Conservation (phyloP, 2,113 vertebrate species). For the Fukomys damarensis region DNA sequence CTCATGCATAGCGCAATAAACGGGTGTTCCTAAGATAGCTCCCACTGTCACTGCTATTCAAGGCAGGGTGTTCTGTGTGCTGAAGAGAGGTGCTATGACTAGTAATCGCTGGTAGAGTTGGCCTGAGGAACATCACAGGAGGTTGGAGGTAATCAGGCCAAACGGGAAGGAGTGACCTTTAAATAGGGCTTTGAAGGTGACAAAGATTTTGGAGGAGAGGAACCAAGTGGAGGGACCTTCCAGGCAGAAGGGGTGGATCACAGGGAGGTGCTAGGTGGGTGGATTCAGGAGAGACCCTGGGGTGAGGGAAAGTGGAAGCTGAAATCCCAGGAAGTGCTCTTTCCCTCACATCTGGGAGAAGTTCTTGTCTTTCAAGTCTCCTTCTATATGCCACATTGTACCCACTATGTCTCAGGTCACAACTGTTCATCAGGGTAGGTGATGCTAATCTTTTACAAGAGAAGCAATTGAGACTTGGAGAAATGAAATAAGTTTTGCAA, state of each 20-base stretch:
- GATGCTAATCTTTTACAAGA: neutral
- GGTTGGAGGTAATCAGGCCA: neutral
- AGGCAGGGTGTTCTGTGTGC: neutral
- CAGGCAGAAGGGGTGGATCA: neutral
- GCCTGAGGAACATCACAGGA: neutral
- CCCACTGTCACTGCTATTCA: neutral
- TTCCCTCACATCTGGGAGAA: accelerated
- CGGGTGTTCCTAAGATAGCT: accelerated
- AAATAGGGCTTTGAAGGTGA: neutral
- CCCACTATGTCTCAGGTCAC: neutral
- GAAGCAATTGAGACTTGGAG: neutral
- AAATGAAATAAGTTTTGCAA: neutral
- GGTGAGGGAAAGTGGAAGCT: accelerated
- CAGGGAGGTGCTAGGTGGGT: neutral
- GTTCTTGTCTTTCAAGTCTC: neutral
- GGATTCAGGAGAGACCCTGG: neutral
- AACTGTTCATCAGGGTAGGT: neutral
- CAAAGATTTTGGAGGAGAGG: neutral
- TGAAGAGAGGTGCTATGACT: neutral
- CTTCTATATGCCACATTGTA: neutral
- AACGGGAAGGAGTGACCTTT: neutral
- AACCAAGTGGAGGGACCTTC: neutral
- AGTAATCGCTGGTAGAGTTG: neutral
- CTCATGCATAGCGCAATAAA: neutral
- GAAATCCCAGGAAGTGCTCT: neutral